Evolutionary conservation across 1,140 invertebrate species (phyloP).

Genomic region (Papilio dardanus): DNA sequence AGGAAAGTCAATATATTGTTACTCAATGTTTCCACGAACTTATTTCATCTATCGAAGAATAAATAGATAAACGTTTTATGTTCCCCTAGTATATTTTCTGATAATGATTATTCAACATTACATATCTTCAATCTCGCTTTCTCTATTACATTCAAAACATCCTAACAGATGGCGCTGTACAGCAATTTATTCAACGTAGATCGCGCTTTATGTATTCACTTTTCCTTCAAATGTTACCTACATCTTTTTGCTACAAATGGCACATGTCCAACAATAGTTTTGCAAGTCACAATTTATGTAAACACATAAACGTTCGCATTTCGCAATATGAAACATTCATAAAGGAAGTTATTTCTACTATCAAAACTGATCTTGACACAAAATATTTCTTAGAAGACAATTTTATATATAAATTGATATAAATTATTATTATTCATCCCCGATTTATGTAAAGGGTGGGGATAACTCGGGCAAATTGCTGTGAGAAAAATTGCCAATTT

Average conservation of each 20-base stretch:
- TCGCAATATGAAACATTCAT: neutral
- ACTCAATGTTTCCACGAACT: slow-evolving; percentile 7
- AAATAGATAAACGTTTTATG: neutral
- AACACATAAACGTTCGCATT: neutral
- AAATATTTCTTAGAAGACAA: slow-evolving; percentile 17
- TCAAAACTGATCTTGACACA: neutral
- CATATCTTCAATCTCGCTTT: neutral
- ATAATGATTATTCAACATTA: neutral
- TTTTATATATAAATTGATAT: slow-evolving; percentile 25
- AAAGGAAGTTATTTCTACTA: neutral
- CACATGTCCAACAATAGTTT: neutral
- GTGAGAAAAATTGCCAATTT: slow-evolving; percentile 36
- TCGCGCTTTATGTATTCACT: neutral
- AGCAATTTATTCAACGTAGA: neutral
- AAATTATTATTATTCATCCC: slow-evolving; percentile 25
- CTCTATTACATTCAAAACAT: neutral
- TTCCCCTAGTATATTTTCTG: neutral
- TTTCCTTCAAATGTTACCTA: neutral
- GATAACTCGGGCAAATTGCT: slow-evolving; percentile 32
- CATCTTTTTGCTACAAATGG: neutral
- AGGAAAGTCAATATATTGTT: slow-evolving; percentile 10
- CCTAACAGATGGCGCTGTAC: neutral
- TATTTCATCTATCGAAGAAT: neutral
- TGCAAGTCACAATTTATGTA: neutral
- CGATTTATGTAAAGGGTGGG: slow-evolving; percentile 34